These are phyloP conservation scores for Symphodus melops DNA, from an alignment of 2,113 vertebrate species.

Conservation along the genomic window DNA sequence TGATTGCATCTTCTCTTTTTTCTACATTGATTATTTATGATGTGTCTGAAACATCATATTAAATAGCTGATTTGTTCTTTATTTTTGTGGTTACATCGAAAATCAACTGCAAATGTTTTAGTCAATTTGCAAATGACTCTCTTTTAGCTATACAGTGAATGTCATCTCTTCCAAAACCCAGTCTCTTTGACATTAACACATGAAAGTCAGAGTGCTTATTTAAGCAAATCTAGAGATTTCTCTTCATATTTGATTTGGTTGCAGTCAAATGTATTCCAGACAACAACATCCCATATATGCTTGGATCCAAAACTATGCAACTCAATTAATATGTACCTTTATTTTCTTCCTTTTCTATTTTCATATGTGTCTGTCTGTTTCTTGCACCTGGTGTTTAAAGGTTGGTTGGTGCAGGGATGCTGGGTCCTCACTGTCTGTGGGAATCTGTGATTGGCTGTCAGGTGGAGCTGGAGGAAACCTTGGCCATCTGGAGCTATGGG, in stretches of 20 bases:
- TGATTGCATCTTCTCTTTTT: slow-evolving; percentile 18
- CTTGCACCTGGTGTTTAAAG: slow-evolving; percentile 28
- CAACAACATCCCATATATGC: no score
- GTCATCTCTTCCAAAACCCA: no score
- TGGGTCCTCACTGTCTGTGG: slow-evolving; percentile 20
- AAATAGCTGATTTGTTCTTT: not conserved
- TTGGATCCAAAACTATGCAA: no score
- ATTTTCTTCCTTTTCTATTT: no score
- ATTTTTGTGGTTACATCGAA: not conserved
- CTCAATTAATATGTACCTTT: no score
- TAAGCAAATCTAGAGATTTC: no score
- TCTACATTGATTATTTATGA: slow-evolving; percentile 25
- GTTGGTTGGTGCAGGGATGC: slow-evolving; percentile 48
- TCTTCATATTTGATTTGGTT: no score
- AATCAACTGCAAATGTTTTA: not conserved
- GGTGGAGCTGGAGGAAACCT: slow-evolving; percentile 38
- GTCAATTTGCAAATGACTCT: not conserved
- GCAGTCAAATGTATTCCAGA: no score
- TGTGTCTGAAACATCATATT: not conserved
- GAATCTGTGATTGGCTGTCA: slow-evolving; percentile 53
- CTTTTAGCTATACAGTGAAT: no score
- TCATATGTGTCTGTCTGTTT: not conserved
- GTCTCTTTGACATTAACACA: no score
- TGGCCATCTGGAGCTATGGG: slow-evolving; percentile 62
- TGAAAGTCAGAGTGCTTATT: no score